Evolutionary conservation across 2,888 invertebrate species (phyloP).

Genomic region (Sclerodermus sp.): DNA sequence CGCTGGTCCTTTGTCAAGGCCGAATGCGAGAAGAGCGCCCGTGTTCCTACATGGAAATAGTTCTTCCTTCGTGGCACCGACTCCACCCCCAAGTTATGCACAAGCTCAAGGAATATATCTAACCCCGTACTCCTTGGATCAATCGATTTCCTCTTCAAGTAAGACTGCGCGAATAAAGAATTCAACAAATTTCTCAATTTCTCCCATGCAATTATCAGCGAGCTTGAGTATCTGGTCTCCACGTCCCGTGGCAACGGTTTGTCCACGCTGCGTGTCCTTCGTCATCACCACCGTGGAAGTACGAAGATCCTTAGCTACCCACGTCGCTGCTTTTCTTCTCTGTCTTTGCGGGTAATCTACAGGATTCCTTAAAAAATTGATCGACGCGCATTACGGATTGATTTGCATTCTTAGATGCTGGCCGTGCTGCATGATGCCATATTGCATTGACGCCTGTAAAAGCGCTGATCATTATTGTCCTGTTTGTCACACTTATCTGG

Average conservation of each 20-base stretch:
- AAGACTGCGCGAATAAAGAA: constrained; percentile 2
- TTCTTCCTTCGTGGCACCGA: constrained; percentile 20
- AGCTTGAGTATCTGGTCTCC: constrained; percentile 21
- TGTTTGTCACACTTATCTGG: constrained; percentile 62
- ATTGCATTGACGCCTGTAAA: constrained; percentile 63
- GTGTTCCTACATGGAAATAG: constrained; percentile 9
- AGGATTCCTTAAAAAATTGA: background rate
- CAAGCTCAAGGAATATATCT: constrained; percentile 23
- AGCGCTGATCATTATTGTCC: constrained; percentile 65
- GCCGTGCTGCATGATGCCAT: constrained; percentile 64
- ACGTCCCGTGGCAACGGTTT: constrained; percentile 25
- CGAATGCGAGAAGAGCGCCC: constrained; percentile 4
- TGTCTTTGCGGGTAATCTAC: constrained; percentile 27
- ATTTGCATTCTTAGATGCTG: constrained; percentile 55
- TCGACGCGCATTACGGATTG: background rate
- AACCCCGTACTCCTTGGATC: constrained; percentile 21
- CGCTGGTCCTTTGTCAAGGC: constrained; percentile 1
- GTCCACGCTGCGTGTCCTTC: constrained; percentile 29
- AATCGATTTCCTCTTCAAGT: constrained; percentile 19
- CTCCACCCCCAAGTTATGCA: constrained; percentile 27
- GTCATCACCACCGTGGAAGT: constrained; percentile 26
- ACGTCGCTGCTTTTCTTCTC: constrained; percentile 24
- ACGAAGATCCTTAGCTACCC: constrained; percentile 22
- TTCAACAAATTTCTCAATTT: no score
- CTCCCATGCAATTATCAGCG: constrained; percentile 11